These are phyloP conservation scores for human (Homo sapiens) DNA, from an alignment of 2,113 vertebrate genomes.

Conservation along the genomic window DNA sequence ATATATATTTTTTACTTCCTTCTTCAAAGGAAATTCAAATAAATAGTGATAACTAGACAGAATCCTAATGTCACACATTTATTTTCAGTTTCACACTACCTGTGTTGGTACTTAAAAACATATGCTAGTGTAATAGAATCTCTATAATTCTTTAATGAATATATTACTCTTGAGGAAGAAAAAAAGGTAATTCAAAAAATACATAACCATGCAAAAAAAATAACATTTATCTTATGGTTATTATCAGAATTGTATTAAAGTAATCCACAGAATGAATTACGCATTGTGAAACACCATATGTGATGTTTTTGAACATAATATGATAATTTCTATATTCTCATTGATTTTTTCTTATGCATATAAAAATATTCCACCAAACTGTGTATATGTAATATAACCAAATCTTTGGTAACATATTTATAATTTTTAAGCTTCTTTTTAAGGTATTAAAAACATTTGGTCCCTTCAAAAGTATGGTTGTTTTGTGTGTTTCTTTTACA, in stretches of 20 bases:
- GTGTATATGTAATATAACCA: background rate
- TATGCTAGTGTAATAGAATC: background rate
- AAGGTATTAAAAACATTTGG: background rate
- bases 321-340: background rate
- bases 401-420: background rate
- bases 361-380: background rate
- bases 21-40: slow-evolving; percentile 19
- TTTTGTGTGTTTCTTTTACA: background rate
- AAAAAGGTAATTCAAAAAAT: background rate
- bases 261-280: background rate
- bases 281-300: background rate
- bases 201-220: background rate
- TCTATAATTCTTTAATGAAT: background rate
- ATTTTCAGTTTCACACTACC: slow-evolving; percentile 5
- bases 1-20: background rate
- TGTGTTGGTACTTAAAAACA: background rate
- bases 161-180: background rate
- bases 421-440: background rate
- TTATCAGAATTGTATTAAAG: slow-evolving; percentile 18
- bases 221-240: background rate
- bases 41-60: background rate
- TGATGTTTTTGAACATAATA: slow-evolving; percentile 6
- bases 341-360: background rate
- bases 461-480: background rate
- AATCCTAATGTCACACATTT: background rate